Evolutionary conservation across 2,113 vertebrate species (phyloP).

Genomic region (Myrmecobius fasciatus): DNA sequence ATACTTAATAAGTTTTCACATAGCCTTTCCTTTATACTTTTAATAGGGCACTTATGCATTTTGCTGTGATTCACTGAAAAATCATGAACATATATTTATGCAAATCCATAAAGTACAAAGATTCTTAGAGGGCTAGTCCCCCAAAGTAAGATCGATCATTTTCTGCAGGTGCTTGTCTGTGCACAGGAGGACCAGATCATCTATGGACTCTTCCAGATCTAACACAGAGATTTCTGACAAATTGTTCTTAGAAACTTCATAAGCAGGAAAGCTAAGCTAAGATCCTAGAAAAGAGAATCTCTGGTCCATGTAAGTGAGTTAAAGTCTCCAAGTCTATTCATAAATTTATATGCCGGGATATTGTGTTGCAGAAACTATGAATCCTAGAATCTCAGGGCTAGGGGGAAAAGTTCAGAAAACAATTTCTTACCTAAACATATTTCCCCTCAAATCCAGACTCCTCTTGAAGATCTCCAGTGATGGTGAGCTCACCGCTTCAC

Average conservation of each 20-base stretch:
- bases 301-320: background rate
- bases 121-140: background rate
- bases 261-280: background rate
- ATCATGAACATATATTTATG: background rate
- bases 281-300: background rate
- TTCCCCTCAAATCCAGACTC: background rate
- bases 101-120: background rate
- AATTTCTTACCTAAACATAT: background rate
- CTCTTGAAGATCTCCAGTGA: background rate
- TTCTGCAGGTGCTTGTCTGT: background rate
- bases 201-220: background rate
- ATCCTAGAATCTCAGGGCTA: background rate
- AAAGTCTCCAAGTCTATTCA: background rate
- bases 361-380: background rate
- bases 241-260: background rate
- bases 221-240: background rate
- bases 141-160: background rate
- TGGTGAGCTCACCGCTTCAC: background rate
- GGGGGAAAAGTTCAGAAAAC: background rate
- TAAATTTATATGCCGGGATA: background rate
- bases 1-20: background rate
- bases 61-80: background rate
- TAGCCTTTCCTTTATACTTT: background rate
- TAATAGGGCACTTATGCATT: background rate
- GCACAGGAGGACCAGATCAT: background rate